Evolutionary conservation across 2,888 invertebrate genomes (phyloP).

Genomic region (Idaea biselata): DNA sequence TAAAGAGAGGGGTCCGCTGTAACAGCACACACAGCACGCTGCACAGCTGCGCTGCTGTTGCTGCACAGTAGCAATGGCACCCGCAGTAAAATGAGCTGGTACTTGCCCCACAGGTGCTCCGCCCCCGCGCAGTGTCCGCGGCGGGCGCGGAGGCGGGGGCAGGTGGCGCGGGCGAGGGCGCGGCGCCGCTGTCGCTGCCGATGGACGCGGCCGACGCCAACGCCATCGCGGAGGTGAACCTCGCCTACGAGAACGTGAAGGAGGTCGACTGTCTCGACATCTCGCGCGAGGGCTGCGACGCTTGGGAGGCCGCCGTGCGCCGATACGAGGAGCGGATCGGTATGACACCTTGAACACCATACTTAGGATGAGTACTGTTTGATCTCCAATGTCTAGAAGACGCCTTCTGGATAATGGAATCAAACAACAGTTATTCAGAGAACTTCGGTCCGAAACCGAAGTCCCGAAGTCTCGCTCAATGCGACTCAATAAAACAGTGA

Average conservation of each 20-base stretch:
- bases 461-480: no score
- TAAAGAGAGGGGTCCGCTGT: no score
- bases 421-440: no score
- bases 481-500: no score
- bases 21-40: no score
- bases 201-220: slow-evolving; percentile 97
- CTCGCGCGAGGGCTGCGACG: slow-evolving; percentile 96
- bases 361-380: no score
- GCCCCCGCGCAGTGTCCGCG: slow-evolving; percentile 62
- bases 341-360: no score
- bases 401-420: no score
- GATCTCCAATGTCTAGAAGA: neutral
- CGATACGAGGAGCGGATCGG: slow-evolving; percentile 98
- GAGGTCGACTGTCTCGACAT: slow-evolving; percentile 99
- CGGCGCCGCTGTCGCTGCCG: slow-evolving; percentile 80
- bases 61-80: no score
- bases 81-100: no score
- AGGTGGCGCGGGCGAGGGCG: slow-evolving; percentile 45
- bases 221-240: slow-evolving; percentile 96
- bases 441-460: no score
- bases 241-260: slow-evolving; percentile 98
- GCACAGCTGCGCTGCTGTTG: no score
- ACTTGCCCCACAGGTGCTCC: slow-evolving; percentile 54
- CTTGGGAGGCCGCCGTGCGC: slow-evolving; percentile 98
- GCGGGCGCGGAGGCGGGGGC: slow-evolving; percentile 55